These are phyloP conservation scores for Drosophila kikkawai DNA, from an alignment of 1,140 invertebrate species.

Conservation along the genomic window DNA sequence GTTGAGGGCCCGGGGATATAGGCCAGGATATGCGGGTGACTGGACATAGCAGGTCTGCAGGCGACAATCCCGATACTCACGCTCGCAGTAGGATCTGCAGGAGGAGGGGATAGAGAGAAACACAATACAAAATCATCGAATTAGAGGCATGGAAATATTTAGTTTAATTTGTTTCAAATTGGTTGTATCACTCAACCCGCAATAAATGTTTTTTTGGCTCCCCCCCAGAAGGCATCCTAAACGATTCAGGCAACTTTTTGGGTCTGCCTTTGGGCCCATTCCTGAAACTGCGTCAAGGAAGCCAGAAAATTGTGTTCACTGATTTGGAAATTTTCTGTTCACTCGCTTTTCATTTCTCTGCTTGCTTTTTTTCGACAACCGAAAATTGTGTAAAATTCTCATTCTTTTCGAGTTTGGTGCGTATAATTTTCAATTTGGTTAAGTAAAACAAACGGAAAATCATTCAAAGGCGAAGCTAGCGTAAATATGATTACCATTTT, in stretches of 20 bases:
- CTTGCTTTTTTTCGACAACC: conserved; percentile 34
- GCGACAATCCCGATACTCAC: conserved; percentile 93
- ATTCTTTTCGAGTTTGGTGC: conserved; percentile 37
- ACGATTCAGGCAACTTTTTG: conserved; percentile 61
- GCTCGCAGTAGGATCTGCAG: conserved; percentile 93
- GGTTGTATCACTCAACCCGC: conserved; percentile 20
- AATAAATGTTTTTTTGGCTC: conserved; percentile 46
- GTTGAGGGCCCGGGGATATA: conserved; percentile 95
- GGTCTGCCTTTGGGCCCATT: conserved; percentile 16
- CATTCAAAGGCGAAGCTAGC: conserved; percentile 61
- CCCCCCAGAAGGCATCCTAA: conserved; percentile 50
- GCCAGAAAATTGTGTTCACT: conserved; percentile 81
- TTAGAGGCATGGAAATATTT: conserved; percentile 45
- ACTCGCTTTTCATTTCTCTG: conserved; percentile 2
- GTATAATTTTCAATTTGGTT: conserved; percentile 84
- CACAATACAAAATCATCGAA: conserved; percentile 39
- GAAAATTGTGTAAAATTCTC: conserved; percentile 51
- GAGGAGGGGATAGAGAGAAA: background rate
- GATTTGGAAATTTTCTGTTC: conserved; percentile 70
- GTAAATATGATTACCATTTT: conserved; percentile 80
- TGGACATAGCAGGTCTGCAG: conserved; percentile 97
- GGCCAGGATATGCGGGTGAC: conserved; percentile 95
- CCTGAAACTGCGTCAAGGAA: conserved; percentile 63
- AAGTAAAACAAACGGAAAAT: conserved; percentile 78
- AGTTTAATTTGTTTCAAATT: conserved; percentile 75